Percentiles rank a stretch among this genome's conserved stretches.
phyloP scores from a whole-genome alignment of 1,140 invertebrate species.

The Drosophila persimilis region DNA sequence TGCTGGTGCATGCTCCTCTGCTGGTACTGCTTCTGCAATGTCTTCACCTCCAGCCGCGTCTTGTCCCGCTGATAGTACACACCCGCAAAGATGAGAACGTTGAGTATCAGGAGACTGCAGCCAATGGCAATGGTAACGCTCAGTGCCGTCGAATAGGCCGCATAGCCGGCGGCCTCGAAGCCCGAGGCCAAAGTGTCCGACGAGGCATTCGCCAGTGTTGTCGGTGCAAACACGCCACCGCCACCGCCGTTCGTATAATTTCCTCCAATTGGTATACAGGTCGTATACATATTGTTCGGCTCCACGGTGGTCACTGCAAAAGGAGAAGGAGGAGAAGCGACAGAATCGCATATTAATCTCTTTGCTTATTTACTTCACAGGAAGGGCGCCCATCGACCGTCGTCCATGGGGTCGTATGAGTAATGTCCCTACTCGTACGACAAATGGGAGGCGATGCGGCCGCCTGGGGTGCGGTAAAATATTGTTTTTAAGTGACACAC shows the following conservation, averaged over 20 bases:
- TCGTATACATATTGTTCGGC: slow-evolving; percentile 84
- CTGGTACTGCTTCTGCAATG: slow-evolving; percentile 86
- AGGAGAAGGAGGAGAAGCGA: slow-evolving; percentile 19
- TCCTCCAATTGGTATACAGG: slow-evolving; percentile 84
- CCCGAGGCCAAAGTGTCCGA: slow-evolving; percentile 88
- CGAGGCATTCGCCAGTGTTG: slow-evolving; percentile 85
- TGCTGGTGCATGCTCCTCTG: slow-evolving; percentile 88
- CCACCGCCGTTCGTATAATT: slow-evolving; percentile 82
- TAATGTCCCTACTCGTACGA: slow-evolving; percentile 43
- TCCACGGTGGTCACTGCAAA: slow-evolving; percentile 85
- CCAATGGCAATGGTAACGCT: slow-evolving; percentile 97
- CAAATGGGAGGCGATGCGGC: slow-evolving; percentile 1
- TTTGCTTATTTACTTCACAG: slow-evolving; percentile 31
- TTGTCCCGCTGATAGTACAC: slow-evolving; percentile 97
- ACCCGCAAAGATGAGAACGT: slow-evolving; percentile 96
- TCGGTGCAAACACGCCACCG: slow-evolving; percentile 81
- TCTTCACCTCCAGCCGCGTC: slow-evolving; percentile 91
- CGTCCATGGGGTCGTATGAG: slow-evolving; percentile 32
- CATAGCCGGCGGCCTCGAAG: slow-evolving; percentile 92
- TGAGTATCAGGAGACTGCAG: slow-evolving; percentile 93
- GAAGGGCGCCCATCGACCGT: background rate
- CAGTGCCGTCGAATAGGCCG: slow-evolving; percentile 93
- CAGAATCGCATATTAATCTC: slow-evolving; percentile 51
- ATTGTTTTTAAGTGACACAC: slow-evolving; percentile 1
- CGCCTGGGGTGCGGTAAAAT: background rate